phyloP scores from a whole-genome alignment of 2,888 invertebrate genomes.

The Patella pellucida region DNA sequence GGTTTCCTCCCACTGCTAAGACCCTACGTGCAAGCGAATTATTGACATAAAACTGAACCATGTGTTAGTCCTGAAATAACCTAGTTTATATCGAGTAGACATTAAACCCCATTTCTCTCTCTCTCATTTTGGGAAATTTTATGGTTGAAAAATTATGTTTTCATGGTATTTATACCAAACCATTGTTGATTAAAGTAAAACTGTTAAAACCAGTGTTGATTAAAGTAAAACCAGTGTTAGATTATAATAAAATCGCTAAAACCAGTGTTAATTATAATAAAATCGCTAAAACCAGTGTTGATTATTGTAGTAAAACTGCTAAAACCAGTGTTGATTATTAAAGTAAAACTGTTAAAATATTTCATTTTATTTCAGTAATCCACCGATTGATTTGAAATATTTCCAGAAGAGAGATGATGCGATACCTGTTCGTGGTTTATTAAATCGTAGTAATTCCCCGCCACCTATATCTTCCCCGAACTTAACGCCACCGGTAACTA shows the following conservation, averaged over 20 bases:
- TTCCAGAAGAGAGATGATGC: slow-evolving; percentile 61
- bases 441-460: slow-evolving; percentile 42
- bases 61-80: no score
- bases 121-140: not conserved
- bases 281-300: no score
- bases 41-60: no score
- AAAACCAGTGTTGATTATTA: no score
- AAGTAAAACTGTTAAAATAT: not conserved
- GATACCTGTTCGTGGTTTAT: slow-evolving; percentile 52
- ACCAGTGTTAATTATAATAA: no score
- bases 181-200: no score
- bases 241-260: no score
- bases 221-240: no score
- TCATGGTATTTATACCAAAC: not conserved
- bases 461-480: slow-evolving; percentile 36
- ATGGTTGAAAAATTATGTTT: slow-evolving; percentile 8
- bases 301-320: not conserved
- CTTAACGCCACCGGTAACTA: not conserved
- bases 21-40: no score
- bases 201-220: not conserved
- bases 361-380: slow-evolving; percentile 54
- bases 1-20: no score
- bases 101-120: no score
- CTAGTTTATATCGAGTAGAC: no score
- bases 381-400: slow-evolving; percentile 63